A percentile compares a stretch with the other conserved stretches of the same genome.
phyloP scores from a whole-genome alignment of 2,113 vertebrate species.

The Pygoscelis adeliae region DNA sequence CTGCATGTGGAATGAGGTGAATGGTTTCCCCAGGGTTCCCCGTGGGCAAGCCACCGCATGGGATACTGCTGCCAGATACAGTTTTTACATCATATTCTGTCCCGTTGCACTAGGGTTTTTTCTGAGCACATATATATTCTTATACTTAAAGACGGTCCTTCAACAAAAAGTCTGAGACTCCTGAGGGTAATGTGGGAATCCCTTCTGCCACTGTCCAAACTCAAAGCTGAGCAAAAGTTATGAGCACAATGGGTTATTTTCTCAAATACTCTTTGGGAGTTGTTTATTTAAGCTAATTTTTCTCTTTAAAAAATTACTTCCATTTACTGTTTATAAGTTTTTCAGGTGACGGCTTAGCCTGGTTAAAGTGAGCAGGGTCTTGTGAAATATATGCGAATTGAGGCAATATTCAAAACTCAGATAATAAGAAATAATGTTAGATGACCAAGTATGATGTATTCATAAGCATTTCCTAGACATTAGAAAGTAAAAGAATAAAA shows the following conservation, averaged over 20 bases:
- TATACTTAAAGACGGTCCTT: background rate
- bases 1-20: background rate
- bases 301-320: background rate
- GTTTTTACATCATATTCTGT: background rate
- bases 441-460: background rate
- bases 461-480: background rate
- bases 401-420: background rate
- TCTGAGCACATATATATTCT: background rate
- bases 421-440: background rate
- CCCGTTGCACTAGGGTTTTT: background rate
- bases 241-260: background rate
- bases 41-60: background rate
- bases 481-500: background rate
- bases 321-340: background rate
- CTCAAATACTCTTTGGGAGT: background rate
- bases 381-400: background rate
- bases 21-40: background rate
- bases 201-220: background rate
- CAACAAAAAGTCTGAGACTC: background rate
- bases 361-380: background rate
- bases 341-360: fast-evolving
- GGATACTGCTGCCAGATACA: background rate
- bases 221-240: background rate
- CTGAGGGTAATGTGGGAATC: background rate
- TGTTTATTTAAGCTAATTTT: background rate